Base-by-base conservation (phyloP, 2,113 vertebrate species). In the Columba livia region DNA sequence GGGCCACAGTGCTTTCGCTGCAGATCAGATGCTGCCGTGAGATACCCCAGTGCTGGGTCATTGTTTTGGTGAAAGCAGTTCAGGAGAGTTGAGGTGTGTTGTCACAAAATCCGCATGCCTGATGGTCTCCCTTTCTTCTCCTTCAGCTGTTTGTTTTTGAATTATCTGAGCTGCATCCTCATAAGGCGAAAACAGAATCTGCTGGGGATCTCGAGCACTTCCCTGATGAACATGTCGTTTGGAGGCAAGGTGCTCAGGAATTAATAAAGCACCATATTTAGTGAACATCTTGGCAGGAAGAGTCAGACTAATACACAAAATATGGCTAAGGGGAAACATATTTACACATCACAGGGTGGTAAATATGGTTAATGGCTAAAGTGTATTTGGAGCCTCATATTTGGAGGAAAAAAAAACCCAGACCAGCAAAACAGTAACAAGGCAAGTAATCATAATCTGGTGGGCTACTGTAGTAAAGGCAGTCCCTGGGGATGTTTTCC, bases 251-350 rank as follows among this genome's bases (percentile, higher is more conserved):
- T 92, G 71, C 85, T 96, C 32, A 26, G 92, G 58, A 67, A 70
- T 95, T 85, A 89, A 82, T 81, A 40, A 84, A 79, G 54, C 2
- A 0, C 89, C 75, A 44, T 81, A 94, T 93, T 94, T 94, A 83
- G 79, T 94, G 94, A 97, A 86, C 93, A 90, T 94, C 82, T 94
- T 97, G 96, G 74, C 90, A 94, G 74, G 91, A 90, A 89, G 94
- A 96, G 80, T 66, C 70, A 77, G 88, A 53, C 56, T 88, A 51
- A 88, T 82, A 93, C 85, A 95, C 90, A 89, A 95, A 96, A 90
- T 88, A 90, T 93, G 96, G 86, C 80, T 78, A 36, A 85, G 80
- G 67, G 88, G 85, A 95, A 95, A 93, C 73, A 94, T 90, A 95
- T 95, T 92, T 94, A 75, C 75, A 62, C 85, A 79, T 65, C 58